Evolutionary conservation across 1,140 invertebrate species (phyloP), one percentile per base, ranked within the genome.

Genomic region (Neotoxoptera formosana): DNA sequence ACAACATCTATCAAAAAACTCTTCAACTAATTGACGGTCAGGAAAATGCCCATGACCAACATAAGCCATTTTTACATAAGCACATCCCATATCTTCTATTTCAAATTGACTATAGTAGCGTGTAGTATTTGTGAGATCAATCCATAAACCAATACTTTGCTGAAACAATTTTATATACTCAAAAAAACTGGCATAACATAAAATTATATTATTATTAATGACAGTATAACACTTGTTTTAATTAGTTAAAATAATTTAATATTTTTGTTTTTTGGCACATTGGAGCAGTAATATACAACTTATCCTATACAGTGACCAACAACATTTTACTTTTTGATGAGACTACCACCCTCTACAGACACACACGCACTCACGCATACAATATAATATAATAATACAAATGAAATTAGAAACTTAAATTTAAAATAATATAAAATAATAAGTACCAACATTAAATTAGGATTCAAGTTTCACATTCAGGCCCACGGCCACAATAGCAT

Each of bases 41-140:
- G 83, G 83, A 0, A 41, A 45, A 25, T 45, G 4, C 36, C 36
- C 36, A 56, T 76, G 60, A 76, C 98, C 98, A 94, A 97, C 96
- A 95, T 98, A 99, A 94, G 97, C 96, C 34, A 99, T 94, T 95
- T 99, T 99, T 0, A 98, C 95, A 95, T 99, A 99, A 95, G 96
- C 96, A 95, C 97, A 97, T 30, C 96, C 97, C 87, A 96, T 95
- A 36, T 96, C 95, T 94, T 98, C 97, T 20, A 99, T 96, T 91
- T 97, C 96, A n/a, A 96, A 95, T 94, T 97, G 97, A 94, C 98
- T 96, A 95, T 99, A 99, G 95, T 99, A 99, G 91, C 99, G 96
- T 93, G 96, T 96, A 8, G 99, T 99, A 95, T 99, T 99, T 14
- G 99, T 99, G 87, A 99, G 95, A 95, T 99, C 99, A 94, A 99